Conservation (phyloP, 2,888 invertebrate genomes). For the Cepaea hortensis region DNA sequence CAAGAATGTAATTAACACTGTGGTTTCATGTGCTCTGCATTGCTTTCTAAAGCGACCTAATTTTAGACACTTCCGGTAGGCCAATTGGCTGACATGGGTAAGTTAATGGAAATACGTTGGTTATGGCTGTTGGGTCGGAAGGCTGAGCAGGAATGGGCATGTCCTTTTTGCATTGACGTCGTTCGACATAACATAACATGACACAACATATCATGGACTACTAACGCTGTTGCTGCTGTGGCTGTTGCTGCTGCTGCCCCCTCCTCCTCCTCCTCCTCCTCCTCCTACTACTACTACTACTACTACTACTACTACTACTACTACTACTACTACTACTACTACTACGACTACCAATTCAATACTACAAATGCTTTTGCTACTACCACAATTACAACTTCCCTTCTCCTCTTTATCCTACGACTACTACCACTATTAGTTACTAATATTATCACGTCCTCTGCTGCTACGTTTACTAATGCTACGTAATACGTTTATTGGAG, state of each 20-base stretch:
- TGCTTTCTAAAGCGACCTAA: no score
- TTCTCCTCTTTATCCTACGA: not conserved
- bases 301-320: not conserved
- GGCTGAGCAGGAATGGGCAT: no score
- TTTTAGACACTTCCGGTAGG: no score
- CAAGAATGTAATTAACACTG: no score
- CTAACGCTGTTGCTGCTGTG: no score
- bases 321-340: not conserved
- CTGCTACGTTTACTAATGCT: not conserved
- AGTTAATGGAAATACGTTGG: no score
- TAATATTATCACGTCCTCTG: not conserved
- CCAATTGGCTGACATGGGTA: no score
- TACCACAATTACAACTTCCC: not conserved
- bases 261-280: not conserved
- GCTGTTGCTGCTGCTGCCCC: not conserved
- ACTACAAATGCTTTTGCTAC: not conserved
- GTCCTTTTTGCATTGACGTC: no score
- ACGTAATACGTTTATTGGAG: not conserved
- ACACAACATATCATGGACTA: no score
- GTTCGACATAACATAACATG: no score
- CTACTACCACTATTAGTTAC: not conserved
- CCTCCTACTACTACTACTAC: not conserved
- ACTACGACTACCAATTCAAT: not conserved
- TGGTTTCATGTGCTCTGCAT: no score
- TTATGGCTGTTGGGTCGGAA: no score